Evolutionary conservation across 2,888 invertebrate species (phyloP), one percentile per base, ranked within the genome.

Genomic region (Eupithecia vulgata): DNA sequence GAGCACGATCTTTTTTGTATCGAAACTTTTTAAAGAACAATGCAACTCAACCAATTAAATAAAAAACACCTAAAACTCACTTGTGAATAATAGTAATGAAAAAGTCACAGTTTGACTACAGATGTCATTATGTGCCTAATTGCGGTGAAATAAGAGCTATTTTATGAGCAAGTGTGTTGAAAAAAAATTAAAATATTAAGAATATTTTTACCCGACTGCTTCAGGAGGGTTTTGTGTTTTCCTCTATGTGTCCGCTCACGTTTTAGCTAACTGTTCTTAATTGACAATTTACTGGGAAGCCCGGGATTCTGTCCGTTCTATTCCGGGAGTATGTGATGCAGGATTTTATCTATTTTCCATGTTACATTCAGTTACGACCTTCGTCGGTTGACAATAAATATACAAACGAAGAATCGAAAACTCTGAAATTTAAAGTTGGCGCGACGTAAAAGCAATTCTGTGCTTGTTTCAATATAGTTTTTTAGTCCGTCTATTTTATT

Each of bases 241-340:
- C 15, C 59, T 42, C 45, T 45, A 35, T 59, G 25, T 45, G 21
- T 40, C 62, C 34, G 48, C 64, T 42, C 57, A 61, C 59, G 48
- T 59, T 72, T 65, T 61, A 48, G 52, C 71, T 76, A 71, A 78
- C 71, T 74, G 57, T 30, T 34, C 57, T 64, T 82, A 80, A 79
- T 80, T 80, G 81, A 76, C 80, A 81, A 80, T 81, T 81, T 70
- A 73, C 73, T 71, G 76, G 72, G 61, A 74, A 77, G 76, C 71
- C 69, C 73, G 45, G 74, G 57, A 57, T 68, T 75, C 77, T 40
- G 67, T 71, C 71, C 57, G 68, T 67, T 59, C 35, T 64, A 72
- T 70, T 78, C 61, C 8, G 37, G 68, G 42, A 67, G 42, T 45
- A 15, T 30, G 12, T 57, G 12, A 25, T 25, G 25, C 61, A 66